These are phyloP conservation scores for Anas platyrhynchos DNA, from an alignment of 2,113 vertebrate species.

Conservation along the genomic window DNA sequence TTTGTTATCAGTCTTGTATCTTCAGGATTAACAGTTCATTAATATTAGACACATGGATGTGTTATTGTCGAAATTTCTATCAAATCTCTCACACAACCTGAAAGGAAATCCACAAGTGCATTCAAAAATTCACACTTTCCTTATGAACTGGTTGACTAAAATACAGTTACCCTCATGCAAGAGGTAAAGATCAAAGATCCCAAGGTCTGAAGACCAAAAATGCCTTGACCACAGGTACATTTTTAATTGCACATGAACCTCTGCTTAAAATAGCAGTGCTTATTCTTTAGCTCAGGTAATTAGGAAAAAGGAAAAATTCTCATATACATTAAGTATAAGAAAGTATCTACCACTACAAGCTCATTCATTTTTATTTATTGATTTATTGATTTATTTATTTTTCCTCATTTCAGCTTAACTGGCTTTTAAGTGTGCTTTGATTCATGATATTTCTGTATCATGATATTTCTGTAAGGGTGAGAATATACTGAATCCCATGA, in stretches of 20 bases:
- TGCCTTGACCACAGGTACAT: neutral
- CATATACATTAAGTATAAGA: neutral
- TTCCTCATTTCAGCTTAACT: neutral
- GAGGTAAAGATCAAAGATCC: neutral
- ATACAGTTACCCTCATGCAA: neutral
- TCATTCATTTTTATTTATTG: neutral
- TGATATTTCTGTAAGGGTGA: neutral
- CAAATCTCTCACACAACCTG: neutral
- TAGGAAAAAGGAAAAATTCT: neutral
- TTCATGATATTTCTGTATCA: neutral
- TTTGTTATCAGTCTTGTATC: neutral
- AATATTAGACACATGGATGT: neutral
- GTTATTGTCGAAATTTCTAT: neutral
- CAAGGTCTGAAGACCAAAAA: neutral
- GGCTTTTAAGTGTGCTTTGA: neutral
- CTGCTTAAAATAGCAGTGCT: neutral
- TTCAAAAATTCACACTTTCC: neutral
- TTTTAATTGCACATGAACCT: neutral
- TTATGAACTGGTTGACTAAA: neutral
- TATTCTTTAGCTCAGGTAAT: neutral
- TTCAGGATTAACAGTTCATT: constrained; percentile 7
- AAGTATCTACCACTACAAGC: neutral
- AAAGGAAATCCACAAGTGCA: neutral
- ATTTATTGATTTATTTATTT: neutral
- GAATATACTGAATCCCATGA: neutral